Evolutionary conservation across 2,113 vertebrate species (phyloP).

Genomic region (Gallinago media): DNA sequence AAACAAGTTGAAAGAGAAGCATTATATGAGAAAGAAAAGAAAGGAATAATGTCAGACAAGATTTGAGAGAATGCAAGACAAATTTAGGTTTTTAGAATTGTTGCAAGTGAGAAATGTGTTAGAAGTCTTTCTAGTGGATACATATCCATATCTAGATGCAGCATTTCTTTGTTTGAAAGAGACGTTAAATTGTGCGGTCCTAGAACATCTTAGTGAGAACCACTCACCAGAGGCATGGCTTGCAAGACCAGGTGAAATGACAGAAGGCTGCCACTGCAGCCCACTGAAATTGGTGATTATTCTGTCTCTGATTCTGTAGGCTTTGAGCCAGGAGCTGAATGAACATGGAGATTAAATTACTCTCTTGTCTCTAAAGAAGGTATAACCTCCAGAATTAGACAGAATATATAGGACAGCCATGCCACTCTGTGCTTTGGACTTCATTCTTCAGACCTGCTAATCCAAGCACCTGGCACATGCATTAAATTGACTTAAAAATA

Average conservation of each 20-base stretch:
- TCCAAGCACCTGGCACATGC: constrained; percentile 56
- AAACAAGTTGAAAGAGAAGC: neutral
- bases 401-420: constrained; percentile 40
- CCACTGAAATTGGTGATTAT: neutral
- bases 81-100: neutral
- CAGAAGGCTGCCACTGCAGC: neutral
- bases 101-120: neutral
- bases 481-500: constrained; percentile 60
- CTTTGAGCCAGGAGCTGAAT: constrained; percentile 8
- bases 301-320: rapidly evolving
- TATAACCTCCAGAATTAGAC: constrained; percentile 4
- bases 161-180: neutral
- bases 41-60: neutral
- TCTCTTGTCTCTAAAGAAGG: constrained; percentile 38
- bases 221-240: neutral
- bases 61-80: neutral
- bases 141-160: neutral
- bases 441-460: constrained; percentile 42
- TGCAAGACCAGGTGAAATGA: neutral
- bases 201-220: neutral
- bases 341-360: constrained; percentile 29
- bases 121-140: neutral
- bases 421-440: constrained; percentile 3
- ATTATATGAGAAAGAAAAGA: neutral
- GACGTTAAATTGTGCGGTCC: neutral